Percentiles rank a stretch among this genome's conserved stretches.
Conservation (phyloP, 1,140 invertebrate genomes). For the Nixonia krombeini region DNA sequence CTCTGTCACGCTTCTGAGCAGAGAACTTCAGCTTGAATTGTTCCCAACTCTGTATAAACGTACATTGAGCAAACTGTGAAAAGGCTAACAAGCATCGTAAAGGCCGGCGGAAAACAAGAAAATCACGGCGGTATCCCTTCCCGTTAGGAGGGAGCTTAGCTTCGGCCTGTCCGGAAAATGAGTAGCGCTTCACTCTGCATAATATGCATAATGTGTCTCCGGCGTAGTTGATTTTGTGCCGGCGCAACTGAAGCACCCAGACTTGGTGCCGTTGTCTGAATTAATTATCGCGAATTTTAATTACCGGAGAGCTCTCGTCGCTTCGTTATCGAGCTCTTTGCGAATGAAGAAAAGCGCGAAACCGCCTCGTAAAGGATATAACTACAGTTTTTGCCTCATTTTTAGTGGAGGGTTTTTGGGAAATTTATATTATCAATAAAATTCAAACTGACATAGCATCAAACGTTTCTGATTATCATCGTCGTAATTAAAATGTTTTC, state of each 20-base stretch:
- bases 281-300: slow-evolving; percentile 35
- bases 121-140: slow-evolving; percentile 7
- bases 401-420: neutral
- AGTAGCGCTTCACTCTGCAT: slow-evolving; percentile 19
- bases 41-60: too few relatives aligned
- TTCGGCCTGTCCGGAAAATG: slow-evolving; percentile 19
- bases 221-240: slow-evolving; percentile 15
- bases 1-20: too few relatives aligned
- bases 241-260: slow-evolving; percentile 6
- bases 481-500: too few relatives aligned
- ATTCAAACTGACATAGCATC: too few relatives aligned
- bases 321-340: slow-evolving; percentile 18
- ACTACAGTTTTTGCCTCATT: neutral
- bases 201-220: slow-evolving; percentile 26
- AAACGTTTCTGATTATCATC: too few relatives aligned
- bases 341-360: slow-evolving; percentile 11
- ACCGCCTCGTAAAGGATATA: slow-evolving; percentile 1
- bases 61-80: slow-evolving; percentile 1
- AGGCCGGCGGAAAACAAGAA: slow-evolving; percentile 8
- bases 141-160: neutral
- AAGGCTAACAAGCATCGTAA: slow-evolving; percentile 15
- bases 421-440: neutral
- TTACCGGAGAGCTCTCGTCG: slow-evolving; percentile 36
- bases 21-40: too few relatives aligned
- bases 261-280: slow-evolving; percentile 20